A percentile compares a stretch with the other conserved stretches of the same genome.
Conservation (phyloP, 37 sponge, comb jelly and placozoan genomes). For the Ephydatia muelleri region DNA sequence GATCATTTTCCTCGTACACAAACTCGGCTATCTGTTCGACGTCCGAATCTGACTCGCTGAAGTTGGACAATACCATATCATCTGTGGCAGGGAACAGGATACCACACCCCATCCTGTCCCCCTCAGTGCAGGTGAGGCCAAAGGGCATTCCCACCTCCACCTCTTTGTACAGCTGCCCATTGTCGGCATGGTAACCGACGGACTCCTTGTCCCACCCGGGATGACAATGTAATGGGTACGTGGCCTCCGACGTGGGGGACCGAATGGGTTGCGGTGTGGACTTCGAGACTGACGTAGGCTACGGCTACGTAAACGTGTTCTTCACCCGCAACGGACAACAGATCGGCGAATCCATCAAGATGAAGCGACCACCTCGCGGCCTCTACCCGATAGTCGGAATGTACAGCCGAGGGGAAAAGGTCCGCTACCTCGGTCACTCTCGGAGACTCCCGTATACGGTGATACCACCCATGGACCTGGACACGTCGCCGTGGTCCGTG, state of each 20-base stretch:
- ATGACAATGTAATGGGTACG: constrained; percentile 66
- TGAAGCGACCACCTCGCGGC: constrained; percentile 68
- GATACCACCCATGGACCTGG: constrained; percentile 56
- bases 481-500: constrained; percentile 25
- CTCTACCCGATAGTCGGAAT: constrained; percentile 79
- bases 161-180: constrained; percentile 72
- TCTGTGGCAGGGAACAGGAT: constrained; percentile 29
- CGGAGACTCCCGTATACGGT: constrained; percentile 13
- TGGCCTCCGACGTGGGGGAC: too few relatives aligned
- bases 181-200: constrained; percentile 81
- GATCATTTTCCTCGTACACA: too few relatives aligned
- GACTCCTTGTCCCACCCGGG: constrained; percentile 78
- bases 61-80: too few relatives aligned
- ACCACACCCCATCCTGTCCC: constrained; percentile 82
- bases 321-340: constrained; percentile 54
- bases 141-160: constrained; percentile 58
- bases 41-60: too few relatives aligned
- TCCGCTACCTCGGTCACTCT: constrained; percentile 73
- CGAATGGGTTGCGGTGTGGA: constrained; percentile 82
- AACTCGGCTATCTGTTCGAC: too few relatives aligned
- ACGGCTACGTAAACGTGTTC: constrained; percentile 66
- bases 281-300: constrained; percentile 44
- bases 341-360: constrained; percentile 55
- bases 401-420: constrained; percentile 78
- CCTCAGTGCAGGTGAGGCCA: constrained; percentile 63